Conservation (phyloP, 2,113 vertebrate species). For the Amphilophus citrinellus region DNA sequence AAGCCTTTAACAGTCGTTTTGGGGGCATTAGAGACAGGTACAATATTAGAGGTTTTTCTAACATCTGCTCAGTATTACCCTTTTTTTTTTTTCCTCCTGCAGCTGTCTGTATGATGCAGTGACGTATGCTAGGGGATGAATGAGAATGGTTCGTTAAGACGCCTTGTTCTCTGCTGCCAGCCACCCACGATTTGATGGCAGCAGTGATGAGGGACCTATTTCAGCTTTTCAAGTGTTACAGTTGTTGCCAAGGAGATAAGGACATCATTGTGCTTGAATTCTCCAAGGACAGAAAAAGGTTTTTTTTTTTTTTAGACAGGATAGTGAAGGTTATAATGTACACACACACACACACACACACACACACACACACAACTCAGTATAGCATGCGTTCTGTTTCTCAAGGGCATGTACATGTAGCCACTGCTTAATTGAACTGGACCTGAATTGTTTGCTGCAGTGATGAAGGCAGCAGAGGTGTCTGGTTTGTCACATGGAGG, state of each 20-base stretch:
- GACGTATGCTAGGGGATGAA: constrained; percentile 49
- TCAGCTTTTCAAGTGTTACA: constrained; percentile 78
- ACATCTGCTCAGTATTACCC: constrained; percentile 6
- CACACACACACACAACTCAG: constrained; percentile 39
- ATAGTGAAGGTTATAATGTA: constrained; percentile 71
- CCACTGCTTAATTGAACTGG: constrained; percentile 67
- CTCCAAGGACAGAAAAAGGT: constrained; percentile 73
- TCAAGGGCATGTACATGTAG: constrained; percentile 73
- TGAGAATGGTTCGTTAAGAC: constrained; percentile 66
- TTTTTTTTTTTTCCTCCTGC: neutral
- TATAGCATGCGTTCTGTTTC: constrained; percentile 73
- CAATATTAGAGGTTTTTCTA: constrained; percentile 14
- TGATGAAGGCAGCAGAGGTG: constrained; percentile 49
- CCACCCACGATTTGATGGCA: constrained; percentile 76
- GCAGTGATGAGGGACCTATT: constrained; percentile 73
- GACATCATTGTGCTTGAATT: constrained; percentile 77
- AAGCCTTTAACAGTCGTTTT: neutral
- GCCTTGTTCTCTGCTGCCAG: constrained; percentile 64
- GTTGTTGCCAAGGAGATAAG: constrained; percentile 82
- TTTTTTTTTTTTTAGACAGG: constrained; percentile 73
- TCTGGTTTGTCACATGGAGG: constrained; percentile 45
- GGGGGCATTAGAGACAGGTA: neutral
- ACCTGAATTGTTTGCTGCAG: constrained; percentile 68
- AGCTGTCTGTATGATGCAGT: constrained; percentile 29
- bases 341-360: constrained; percentile 16